phyloP scores from a whole-genome alignment of 2,888 invertebrate species.

The Phalera bucephala region DNA sequence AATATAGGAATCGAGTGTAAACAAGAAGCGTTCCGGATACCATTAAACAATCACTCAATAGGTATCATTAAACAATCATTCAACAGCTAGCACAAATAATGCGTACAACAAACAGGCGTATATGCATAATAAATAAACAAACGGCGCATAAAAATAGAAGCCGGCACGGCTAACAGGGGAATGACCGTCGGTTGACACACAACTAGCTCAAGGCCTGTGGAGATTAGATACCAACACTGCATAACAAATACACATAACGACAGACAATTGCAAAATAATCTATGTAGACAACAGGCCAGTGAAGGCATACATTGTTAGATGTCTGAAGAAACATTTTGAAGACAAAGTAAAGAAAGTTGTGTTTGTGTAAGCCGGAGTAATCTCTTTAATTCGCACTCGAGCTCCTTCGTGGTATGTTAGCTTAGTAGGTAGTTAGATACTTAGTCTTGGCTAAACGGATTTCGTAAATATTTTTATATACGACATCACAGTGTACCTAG shows the following conservation, averaged over 20 bases:
- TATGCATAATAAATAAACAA: slow-evolving; percentile 68
- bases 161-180: slow-evolving; percentile 61
- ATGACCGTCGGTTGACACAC: slow-evolving; percentile 79
- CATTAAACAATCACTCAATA: too few relatives aligned
- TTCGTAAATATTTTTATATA: too few relatives aligned
- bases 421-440: too few relatives aligned
- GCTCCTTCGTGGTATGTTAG: too few relatives aligned
- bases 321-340: not conserved
- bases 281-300: slow-evolving; percentile 32
- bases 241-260: slow-evolving; percentile 63
- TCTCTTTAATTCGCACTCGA: too few relatives aligned
- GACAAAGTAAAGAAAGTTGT: not conserved
- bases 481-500: too few relatives aligned
- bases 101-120: slow-evolving; percentile 30
- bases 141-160: slow-evolving; percentile 72
- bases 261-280: slow-evolving; percentile 64
- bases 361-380: too few relatives aligned
- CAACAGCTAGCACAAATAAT: slow-evolving; percentile 52
- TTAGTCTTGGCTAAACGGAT: too few relatives aligned
- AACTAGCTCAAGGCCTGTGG: slow-evolving; percentile 77
- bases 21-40: too few relatives aligned
- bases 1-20: too few relatives aligned
- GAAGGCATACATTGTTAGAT: slow-evolving; percentile 15
- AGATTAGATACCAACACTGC: slow-evolving; percentile 76
- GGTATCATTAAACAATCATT: slow-evolving; percentile 44